Conservation (phyloP, 2,888 invertebrate genomes). For the Drosophila melanosoma region DNA sequence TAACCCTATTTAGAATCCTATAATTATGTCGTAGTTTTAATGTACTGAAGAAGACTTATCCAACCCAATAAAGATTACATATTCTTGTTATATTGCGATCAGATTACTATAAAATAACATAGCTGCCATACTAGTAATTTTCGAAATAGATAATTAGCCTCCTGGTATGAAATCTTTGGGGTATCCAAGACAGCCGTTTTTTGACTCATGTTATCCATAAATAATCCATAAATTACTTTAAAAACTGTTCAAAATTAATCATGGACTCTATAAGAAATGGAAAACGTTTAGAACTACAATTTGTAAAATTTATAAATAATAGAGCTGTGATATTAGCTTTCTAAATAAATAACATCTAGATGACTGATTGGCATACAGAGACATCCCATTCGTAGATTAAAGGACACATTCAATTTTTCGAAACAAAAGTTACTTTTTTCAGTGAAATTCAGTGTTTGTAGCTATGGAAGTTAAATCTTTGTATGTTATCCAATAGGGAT, state of each 20-base stretch:
- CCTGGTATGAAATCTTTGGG: neutral
- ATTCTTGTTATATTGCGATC: neutral
- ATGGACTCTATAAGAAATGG: neutral
- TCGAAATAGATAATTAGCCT: neutral
- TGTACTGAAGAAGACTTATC: neutral
- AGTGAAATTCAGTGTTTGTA: neutral
- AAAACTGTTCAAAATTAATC: neutral
- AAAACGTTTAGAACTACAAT: neutral
- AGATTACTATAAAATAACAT: neutral
- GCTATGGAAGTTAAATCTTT: neutral
- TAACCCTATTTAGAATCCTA: neutral
- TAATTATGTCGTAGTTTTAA: neutral
- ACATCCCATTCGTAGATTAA: neutral
- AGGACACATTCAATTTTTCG: neutral
- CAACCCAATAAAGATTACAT: neutral
- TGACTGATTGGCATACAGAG: neutral
- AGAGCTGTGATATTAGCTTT: neutral
- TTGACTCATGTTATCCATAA: neutral
- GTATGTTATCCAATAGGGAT: constrained; percentile 7
- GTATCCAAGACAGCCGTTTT: neutral
- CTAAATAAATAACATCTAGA: neutral
- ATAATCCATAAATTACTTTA: neutral
- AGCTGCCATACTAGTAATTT: neutral
- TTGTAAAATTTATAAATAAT: neutral
- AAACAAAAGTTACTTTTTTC: neutral